A percentile compares a stretch with the other conserved stretches of the same genome.
phyloP scores from a whole-genome alignment of 2,113 vertebrate genomes.

The Aegotheles bennettii region DNA sequence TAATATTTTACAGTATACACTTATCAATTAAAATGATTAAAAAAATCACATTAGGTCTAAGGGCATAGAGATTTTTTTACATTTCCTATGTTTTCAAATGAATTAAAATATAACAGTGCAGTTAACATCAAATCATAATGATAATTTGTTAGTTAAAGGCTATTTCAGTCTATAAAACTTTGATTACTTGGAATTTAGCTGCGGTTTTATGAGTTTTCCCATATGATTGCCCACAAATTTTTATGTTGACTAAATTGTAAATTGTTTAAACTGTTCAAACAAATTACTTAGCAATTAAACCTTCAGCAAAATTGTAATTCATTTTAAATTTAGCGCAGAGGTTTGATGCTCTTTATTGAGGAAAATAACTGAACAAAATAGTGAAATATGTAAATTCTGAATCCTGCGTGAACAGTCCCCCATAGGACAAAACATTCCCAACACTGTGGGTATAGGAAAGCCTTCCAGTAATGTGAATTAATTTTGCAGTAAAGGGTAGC shows the following conservation, averaged over 20 bases:
- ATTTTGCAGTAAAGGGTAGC: conserved; percentile 59
- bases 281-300: conserved; percentile 88
- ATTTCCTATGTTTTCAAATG: conserved; percentile 78
- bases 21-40: conserved; percentile 72
- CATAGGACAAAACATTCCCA: conserved; percentile 69
- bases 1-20: conserved; percentile 38
- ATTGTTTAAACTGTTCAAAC: conserved; percentile 87
- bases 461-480: conserved; percentile 65
- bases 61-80: conserved; percentile 60
- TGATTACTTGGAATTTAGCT: conserved; percentile 97
- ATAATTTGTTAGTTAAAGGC: conserved; percentile 98
- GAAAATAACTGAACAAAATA: conserved; percentile 73
- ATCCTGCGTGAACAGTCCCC: conserved; percentile 60
- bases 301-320: conserved; percentile 83
- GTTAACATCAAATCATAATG: conserved; percentile 97
- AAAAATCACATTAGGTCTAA: conserved; percentile 63
- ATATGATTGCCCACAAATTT: conserved; percentile 93
- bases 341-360: conserved; percentile 77
- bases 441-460: conserved; percentile 42
- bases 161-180: conserved; percentile 98
- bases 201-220: conserved; percentile 93
- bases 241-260: conserved; percentile 90
- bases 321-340: conserved; percentile 81
- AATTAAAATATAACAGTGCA: conserved; percentile 88
- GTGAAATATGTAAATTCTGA: conserved; percentile 75